Conservation (phyloP, 2,888 invertebrate species). For the Parnassius mnemosyne region DNA sequence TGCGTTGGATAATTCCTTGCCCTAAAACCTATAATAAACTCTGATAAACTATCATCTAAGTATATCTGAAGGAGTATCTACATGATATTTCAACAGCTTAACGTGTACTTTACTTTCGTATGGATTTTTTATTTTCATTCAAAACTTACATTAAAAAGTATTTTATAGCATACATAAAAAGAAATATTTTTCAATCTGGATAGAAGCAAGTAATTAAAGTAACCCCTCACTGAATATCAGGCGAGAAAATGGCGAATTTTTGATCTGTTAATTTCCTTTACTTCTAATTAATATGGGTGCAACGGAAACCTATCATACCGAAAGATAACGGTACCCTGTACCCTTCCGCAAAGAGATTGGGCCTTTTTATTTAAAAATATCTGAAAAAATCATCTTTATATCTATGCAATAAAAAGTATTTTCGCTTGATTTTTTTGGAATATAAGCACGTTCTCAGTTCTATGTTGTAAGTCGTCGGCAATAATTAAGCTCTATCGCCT, state of each 20-base stretch:
- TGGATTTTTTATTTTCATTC: too few relatives aligned
- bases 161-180: not conserved
- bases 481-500: constrained; percentile 19
- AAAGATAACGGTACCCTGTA: constrained; percentile 29
- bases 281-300: constrained; percentile 30
- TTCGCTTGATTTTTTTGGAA: not conserved
- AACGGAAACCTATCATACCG: constrained; percentile 28
- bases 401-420: not conserved
- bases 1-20: too few relatives aligned
- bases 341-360: constrained; percentile 4
- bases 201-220: constrained; percentile 17
- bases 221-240: constrained; percentile 15
- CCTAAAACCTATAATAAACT: too few relatives aligned
- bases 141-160: too few relatives aligned
- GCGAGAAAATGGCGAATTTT: constrained; percentile 20
- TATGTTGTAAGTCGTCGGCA: constrained; percentile 1
- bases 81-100: too few relatives aligned
- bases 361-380: not conserved
- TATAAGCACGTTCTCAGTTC: not conserved
- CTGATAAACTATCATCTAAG: too few relatives aligned
- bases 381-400: constrained; percentile 7
- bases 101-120: too few relatives aligned
- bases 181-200: constrained; percentile 1
- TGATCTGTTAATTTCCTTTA: constrained; percentile 31
- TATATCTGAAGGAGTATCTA: too few relatives aligned